Evolutionary conservation across 2,113 vertebrate species (phyloP).

Genomic region (Myiozetetes cayanensis): DNA sequence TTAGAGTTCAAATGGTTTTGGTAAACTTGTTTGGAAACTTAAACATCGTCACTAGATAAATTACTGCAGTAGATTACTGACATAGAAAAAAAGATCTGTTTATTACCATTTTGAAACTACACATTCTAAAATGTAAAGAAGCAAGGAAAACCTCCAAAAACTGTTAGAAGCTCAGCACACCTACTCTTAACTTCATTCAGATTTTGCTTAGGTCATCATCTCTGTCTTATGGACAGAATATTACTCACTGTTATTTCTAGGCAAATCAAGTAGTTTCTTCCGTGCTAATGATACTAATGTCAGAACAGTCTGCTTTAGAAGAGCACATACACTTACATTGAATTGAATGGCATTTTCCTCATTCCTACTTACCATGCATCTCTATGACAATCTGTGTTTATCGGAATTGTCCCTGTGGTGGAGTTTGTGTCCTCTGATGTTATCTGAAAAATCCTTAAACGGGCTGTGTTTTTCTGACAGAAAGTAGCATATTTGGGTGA

Average conservation of each 20-base stretch:
- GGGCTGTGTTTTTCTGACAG: not conserved
- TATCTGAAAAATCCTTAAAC: not conserved
- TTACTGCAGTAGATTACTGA: constrained; percentile 14
- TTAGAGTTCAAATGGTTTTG: constrained; percentile 49
- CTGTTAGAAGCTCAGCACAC: not conserved
- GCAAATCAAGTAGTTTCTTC: not conserved
- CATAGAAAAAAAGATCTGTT: not conserved
- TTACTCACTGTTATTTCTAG: not conserved
- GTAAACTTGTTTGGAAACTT: constrained; percentile 43
- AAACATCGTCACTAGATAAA: constrained; percentile 35
- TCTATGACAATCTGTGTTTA: not conserved
- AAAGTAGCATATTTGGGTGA: not conserved
- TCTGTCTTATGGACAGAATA: not conserved
- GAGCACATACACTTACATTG: not conserved
- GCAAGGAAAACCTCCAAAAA: not conserved
- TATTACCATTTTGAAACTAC: not conserved
- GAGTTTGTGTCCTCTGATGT: not conserved
- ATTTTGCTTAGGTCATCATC: not conserved
- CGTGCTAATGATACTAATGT: not conserved
- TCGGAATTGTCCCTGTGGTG: not conserved
- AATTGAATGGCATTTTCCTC: not conserved
- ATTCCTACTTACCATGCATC: not conserved
- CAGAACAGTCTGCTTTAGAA: not conserved
- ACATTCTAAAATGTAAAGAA: not conserved
- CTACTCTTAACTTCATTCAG: not conserved